Base-by-base conservation (phyloP, 2,113 vertebrate genomes). In the Lontra canadensis region DNA sequence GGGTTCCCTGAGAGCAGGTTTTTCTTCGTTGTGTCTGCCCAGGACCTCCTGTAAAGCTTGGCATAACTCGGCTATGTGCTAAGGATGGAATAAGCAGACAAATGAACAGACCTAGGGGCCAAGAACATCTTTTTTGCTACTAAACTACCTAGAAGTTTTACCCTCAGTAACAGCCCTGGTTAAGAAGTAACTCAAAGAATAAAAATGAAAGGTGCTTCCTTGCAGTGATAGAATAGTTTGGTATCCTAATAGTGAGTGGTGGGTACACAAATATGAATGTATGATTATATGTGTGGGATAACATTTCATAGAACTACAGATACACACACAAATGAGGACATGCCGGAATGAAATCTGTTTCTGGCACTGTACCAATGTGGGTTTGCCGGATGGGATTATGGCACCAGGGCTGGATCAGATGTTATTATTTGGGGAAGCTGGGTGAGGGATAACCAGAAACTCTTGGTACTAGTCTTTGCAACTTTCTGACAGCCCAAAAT, bases 51-150 rank as follows among this genome's bases (percentile, higher is more conserved):
- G 2, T 23, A 59, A 49, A 82, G 34, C 11, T 13, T 36, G 36
- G 67, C 8, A n/a, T 10, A 23, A 78, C 26, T 55, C 34, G 2
- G 74, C 13, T 36, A 42, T 0, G 0, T 12, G 3, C 21, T 29
- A 59, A 36, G 10, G n/a, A 13, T 12, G 7, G 20, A 14, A 25
- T 4, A 0, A 61, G 6, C 12, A 4, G 29, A 8, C 31, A 80
- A 21, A 55, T 2, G 34, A 25, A 55, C 14, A 44, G 21, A 67
- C 29, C 12, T n/a, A 6, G 1, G 13, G 61, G 20, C 39, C 36
- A 52, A 49, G 4, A 49, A 25, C 2, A 3, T 36, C 47, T 55
- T 57, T 55, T 57, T 21, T 65, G 74, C 59, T 79, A 39, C 49
- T 29, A 31, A 92, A 36, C 7, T 39, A 36, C 21, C 67, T 36